Percentiles rank a stretch among this genome's conserved stretches.
These are phyloP conservation scores for Xylota segnis DNA, from an alignment of 2,888 invertebrate species.

Conservation along the genomic window DNA sequence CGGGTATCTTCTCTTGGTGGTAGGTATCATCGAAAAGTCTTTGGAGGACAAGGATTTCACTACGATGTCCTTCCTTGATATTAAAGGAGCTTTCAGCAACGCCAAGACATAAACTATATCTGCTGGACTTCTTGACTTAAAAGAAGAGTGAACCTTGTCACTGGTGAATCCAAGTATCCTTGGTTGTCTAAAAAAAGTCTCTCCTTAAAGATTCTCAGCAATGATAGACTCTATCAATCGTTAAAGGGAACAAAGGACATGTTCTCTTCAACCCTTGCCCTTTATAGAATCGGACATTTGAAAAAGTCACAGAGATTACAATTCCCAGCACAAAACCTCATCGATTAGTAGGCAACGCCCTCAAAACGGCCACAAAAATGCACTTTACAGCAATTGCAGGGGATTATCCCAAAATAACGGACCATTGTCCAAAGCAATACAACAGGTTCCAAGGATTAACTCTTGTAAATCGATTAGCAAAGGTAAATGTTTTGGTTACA, in stretches of 20 bases:
- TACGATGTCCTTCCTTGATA: no score
- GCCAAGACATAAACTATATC: no score
- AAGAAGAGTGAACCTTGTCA: no score
- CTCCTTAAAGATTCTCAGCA: no score
- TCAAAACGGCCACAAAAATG: slow-evolving; percentile 18
- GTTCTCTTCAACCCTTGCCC: not conserved
- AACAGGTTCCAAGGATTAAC: slow-evolving; percentile 35
- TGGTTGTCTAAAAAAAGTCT: no score
- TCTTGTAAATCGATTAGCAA: slow-evolving; percentile 67
- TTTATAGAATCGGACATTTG: not conserved
- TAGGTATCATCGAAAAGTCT: no score
- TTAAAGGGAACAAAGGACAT: not conserved
- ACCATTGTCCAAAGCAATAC: slow-evolving; percentile 7
- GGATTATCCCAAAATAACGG: slow-evolving; percentile 63
- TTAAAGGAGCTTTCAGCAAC: no score
- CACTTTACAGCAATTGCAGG: slow-evolving; percentile 36
- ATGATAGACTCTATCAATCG: no score
- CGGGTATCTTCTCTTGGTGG: no score
- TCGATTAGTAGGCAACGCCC: slow-evolving; percentile 38
- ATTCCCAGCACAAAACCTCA: slow-evolving; percentile 18
- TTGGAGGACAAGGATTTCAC: no score
- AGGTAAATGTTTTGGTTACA: slow-evolving; percentile 60
- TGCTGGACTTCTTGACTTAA: no score
- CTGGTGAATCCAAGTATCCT: no score
- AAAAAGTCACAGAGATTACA: slow-evolving; percentile 27